phyloP scores from a whole-genome alignment of 2,888 invertebrate species.

The Melieria crassipennis region DNA sequence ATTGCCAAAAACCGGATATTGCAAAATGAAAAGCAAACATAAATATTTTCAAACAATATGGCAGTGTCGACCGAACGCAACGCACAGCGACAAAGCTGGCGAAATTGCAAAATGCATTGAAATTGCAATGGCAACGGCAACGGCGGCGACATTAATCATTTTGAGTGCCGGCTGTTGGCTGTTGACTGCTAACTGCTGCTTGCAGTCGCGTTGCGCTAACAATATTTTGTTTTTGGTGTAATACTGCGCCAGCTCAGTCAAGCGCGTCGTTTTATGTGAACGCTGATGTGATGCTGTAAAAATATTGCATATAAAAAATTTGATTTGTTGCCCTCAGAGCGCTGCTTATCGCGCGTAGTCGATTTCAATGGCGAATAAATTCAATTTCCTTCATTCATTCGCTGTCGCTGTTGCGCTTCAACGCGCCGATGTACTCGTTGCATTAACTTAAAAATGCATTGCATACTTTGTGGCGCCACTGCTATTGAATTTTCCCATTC shows the following conservation, averaged over 20 bases:
- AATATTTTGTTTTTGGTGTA: too few relatives aligned
- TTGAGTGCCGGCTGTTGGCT: not conserved
- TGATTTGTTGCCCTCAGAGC: too few relatives aligned
- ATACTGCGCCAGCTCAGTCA: too few relatives aligned
- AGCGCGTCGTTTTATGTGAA: too few relatives aligned
- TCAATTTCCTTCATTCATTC: too few relatives aligned
- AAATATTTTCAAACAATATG: not conserved
- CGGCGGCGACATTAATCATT: not conserved
- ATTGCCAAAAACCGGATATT: not conserved
- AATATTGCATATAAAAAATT: too few relatives aligned
- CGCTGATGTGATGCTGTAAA: too few relatives aligned
- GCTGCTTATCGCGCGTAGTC: too few relatives aligned
- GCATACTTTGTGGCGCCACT: not conserved
- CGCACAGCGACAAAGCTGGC: not conserved
- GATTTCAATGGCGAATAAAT: too few relatives aligned
- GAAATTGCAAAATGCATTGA: slow-evolving; percentile 3
- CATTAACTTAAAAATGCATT: not conserved
- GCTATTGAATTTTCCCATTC: not conserved
- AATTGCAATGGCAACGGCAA: not conserved
- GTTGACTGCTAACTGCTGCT: too few relatives aligned
- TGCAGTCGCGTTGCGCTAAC: too few relatives aligned
- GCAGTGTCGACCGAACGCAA: not conserved
- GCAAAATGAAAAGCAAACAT: not conserved
- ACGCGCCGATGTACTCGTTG: not conserved
- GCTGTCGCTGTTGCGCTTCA: too few relatives aligned